Evolutionary conservation across 2,797 vertebrate species (phyloP), one percentile per base, ranked within the genome.

Genomic region (Clarias fuscus): DNA sequence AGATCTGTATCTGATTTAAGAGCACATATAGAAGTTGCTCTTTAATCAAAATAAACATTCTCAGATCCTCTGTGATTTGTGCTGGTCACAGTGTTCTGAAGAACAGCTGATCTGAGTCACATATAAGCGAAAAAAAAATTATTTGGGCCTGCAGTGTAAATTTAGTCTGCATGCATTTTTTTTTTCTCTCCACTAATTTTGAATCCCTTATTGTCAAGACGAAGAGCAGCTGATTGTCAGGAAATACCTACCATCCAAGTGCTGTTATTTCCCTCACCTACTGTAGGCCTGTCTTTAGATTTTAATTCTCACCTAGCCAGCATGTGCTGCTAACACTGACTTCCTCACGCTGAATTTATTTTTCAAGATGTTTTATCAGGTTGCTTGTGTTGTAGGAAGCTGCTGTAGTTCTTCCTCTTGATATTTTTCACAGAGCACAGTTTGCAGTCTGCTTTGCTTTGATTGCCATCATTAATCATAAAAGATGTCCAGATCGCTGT

Each of bases 391-490:
- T 64, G 33, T 24, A 14, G 8, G 15, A 7, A 3, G 17, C 67
- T 20, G 80, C 79, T 8, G 61, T 43, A 43, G 33, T 27, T 80
- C 37, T 64, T 43, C 61, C 78, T 20, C 43, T 7, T 68, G 24
- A 68, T 68, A 13, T 68, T 30, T 48, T 82, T 53, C 80, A 6
- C 62, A 10, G 24, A 11, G 40, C n/a, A 22, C 80, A 56, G 43
- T 82, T 68, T 68, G 64, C n/a, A 30, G n/a, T 82, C 80, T 82
- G 80, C 43, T 82, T 68, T 82, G 64, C 80, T 68, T 53, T 33
- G 43, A 82, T 68, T 56, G 64, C n/a, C n/a, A 30, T 82, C 43
- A 13, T 82, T 82, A 22, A 82, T 68, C 80, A 82, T 2, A 2
- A 53, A 68, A 68, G 64, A 68, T 56, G n/a, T 33, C 27, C 64